Conservation (phyloP, 2,888 invertebrate species). For the Cosmia pyralina region DNA sequence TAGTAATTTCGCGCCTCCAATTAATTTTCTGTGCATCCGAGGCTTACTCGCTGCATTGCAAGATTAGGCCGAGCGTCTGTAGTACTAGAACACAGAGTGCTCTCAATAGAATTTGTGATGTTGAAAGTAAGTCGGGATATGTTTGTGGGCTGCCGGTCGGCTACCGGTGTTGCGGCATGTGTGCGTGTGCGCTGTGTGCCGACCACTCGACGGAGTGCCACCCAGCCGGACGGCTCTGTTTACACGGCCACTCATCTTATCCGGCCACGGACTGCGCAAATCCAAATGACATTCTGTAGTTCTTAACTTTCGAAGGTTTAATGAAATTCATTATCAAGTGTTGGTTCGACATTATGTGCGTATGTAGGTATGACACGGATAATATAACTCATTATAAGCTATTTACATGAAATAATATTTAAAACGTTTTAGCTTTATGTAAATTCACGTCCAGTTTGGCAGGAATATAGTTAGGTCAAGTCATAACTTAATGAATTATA, state of each 20-base stretch:
- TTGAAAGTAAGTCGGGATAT: conserved; percentile 81
- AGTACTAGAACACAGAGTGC: conserved; percentile 65
- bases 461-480: not conserved
- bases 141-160: conserved; percentile 85
- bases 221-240: conserved; percentile 77
- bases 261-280: conserved; percentile 73
- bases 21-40: too few relatives aligned
- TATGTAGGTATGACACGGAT: conserved; percentile 28
- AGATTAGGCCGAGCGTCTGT: conserved; percentile 33
- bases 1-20: not conserved
- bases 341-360: conserved; percentile 30
- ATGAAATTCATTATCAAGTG: conserved; percentile 57
- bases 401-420: not conserved
- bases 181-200: conserved; percentile 77
- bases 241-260: conserved; percentile 70
- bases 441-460: not conserved
- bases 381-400: conserved; percentile 20
- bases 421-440: conserved; percentile 9
- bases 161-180: conserved; percentile 83
- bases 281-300: conserved; percentile 63
- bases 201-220: conserved; percentile 84
- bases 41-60: not conserved
- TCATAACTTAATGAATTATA: not conserved
- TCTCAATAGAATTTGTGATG: conserved; percentile 80
- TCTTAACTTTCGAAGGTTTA: conserved; percentile 55